phyloP scores from a whole-genome alignment of 2,888 invertebrate genomes.

The Melieria omissa region DNA sequence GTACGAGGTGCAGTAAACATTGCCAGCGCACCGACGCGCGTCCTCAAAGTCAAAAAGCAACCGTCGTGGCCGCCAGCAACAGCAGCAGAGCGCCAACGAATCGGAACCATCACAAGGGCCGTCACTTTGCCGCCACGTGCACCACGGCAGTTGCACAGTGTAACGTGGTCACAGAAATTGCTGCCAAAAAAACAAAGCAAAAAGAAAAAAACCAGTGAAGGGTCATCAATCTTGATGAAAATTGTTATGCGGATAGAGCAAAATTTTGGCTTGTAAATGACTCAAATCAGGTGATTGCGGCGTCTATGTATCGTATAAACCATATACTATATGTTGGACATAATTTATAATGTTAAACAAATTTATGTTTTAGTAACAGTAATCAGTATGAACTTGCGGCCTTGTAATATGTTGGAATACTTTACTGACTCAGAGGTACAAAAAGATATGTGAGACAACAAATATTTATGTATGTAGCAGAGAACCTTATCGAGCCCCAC shows the following conservation, averaged over 20 bases:
- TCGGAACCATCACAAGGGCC: not conserved
- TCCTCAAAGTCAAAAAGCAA: conserved; percentile 6
- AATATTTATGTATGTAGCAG: no score
- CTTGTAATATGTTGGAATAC: no score
- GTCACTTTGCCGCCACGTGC: not conserved
- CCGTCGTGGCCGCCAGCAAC: not conserved
- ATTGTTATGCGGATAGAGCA: not conserved
- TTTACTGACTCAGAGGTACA: no score
- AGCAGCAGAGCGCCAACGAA: not conserved
- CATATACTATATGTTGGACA: no score
- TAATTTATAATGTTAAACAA: no score
- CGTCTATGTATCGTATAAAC: no score
- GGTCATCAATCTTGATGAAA: not conserved
- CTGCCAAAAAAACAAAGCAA: not conserved
- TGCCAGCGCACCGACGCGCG: conserved; percentile 37
- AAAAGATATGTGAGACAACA: no score
- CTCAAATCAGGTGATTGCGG: no score
- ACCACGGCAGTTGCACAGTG: not conserved
- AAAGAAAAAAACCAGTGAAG: not conserved
- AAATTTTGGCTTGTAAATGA: no score
- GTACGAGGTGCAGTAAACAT: conserved; percentile 46
- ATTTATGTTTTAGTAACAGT: no score
- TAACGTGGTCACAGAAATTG: not conserved
- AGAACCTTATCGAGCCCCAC: no score
- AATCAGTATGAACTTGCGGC: no score